These are phyloP conservation scores for Saccopteryx bilineata DNA, from an alignment of 2,113 vertebrate species.

Conservation along the genomic window DNA sequence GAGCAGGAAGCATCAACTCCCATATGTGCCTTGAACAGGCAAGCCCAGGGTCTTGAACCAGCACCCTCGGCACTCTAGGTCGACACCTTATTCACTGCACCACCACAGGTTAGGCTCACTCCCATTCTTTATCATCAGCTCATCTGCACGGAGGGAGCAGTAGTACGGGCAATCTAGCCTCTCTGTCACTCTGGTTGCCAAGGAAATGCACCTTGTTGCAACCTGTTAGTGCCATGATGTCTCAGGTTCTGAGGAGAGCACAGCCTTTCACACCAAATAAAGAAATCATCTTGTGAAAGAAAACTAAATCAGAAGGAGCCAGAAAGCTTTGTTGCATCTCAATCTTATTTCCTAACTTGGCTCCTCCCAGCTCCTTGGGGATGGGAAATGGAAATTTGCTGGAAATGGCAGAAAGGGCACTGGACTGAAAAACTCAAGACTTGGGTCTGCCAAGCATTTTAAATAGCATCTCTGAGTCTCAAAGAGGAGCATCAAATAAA, in stretches of 20 bases:
- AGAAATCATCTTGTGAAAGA: conserved; percentile 41
- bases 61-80: too few species aligned
- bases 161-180: neutral
- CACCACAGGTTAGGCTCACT: neutral
- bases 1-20: too few species aligned
- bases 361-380: neutral
- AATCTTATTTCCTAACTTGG: neutral
- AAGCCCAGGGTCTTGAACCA: too few species aligned
- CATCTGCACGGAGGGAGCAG: neutral
- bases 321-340: neutral
- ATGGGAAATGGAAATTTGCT: neutral
- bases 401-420: neutral
- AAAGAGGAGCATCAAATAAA: neutral
- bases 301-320: conserved; percentile 31
- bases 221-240: neutral
- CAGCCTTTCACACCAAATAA: neutral
- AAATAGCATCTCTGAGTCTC: neutral
- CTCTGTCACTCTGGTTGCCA: neutral
- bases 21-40: too few species aligned
- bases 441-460: neutral
- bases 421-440: neutral
- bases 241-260: conserved; percentile 30
- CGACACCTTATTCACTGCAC: too few species aligned
- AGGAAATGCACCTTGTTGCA: neutral
- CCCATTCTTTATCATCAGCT: neutral